A percentile compares a stretch with the other conserved stretches of the same genome.
Conservation (phyloP, 1,140 invertebrate genomes). For the Psilanteris sp. region DNA sequence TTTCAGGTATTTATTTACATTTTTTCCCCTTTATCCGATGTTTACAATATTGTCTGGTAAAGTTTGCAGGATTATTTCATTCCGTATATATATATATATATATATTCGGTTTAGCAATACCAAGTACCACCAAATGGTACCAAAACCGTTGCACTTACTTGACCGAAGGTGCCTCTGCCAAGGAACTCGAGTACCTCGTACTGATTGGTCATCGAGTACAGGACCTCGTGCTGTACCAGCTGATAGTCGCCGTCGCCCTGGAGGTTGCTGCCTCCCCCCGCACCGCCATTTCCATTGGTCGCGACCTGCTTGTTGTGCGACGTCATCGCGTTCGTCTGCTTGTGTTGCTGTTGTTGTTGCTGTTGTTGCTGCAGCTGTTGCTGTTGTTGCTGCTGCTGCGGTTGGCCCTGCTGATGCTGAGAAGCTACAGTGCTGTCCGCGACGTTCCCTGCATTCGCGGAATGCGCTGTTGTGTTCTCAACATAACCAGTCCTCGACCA, state of each 20-base stretch:
- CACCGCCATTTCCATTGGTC: conserved; percentile 71
- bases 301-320: conserved; percentile 85
- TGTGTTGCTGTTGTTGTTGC: conserved; percentile 52
- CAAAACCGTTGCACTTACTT: no score
- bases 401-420: no score
- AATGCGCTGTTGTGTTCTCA: conserved; percentile 79
- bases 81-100: no score
- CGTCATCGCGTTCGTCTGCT: conserved; percentile 84
- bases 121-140: no score
- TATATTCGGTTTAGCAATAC: no score
- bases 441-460: conserved; percentile 70
- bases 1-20: no score
- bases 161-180: conserved; percentile 98
- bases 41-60: no score
- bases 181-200: conserved; percentile 99
- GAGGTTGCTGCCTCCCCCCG: conserved; percentile 84
- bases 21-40: no score
- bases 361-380: conserved; percentile 57
- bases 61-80: no score
- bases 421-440: conserved; percentile 70
- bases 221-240: conserved; percentile 98
- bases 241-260: conserved; percentile 98
- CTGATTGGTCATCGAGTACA: conserved; percentile 94
- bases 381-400: conserved; percentile 66
- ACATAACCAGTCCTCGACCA: conserved; percentile 84